Conservation (phyloP, 2,888 invertebrate species). For the Dolomedes plantarius region DNA sequence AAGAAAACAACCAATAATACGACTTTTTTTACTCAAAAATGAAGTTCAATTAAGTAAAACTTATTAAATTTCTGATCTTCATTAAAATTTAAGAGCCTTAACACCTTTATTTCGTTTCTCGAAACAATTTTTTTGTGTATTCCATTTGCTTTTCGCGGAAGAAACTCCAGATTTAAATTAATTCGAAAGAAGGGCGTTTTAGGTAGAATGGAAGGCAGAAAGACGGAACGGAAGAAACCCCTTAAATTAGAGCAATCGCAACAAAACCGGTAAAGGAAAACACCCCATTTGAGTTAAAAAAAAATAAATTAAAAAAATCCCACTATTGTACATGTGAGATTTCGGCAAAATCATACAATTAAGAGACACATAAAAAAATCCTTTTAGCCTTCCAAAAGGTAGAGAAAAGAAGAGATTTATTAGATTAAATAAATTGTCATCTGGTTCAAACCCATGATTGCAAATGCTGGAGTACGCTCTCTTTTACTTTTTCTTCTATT, state of each 20-base stretch:
- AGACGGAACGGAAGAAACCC: not conserved
- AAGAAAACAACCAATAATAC: not conserved
- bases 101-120: constrained; percentile 3
- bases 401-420: constrained; percentile 38
- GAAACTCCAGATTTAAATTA: constrained; percentile 7
- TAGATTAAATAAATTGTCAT: constrained; percentile 56
- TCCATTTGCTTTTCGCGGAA: constrained; percentile 22
- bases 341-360: constrained; percentile 20
- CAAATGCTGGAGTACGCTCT: not conserved
- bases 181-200: not conserved
- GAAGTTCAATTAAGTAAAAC: constrained; percentile 31
- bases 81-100: constrained; percentile 39
- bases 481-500: no score
- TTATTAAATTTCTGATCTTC: constrained; percentile 5
- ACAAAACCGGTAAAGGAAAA: not conserved
- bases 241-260: constrained; percentile 35
- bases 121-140: constrained; percentile 25
- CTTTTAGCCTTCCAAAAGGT: constrained; percentile 9
- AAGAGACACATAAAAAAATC: constrained; percentile 17
- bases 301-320: no score
- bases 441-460: constrained; percentile 37
- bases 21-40: not conserved
- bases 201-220: not conserved
- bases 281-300: not conserved
- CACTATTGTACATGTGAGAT: constrained; percentile 11